Conservation (phyloP, 2,113 vertebrate species). For the Nestor notabilis region DNA sequence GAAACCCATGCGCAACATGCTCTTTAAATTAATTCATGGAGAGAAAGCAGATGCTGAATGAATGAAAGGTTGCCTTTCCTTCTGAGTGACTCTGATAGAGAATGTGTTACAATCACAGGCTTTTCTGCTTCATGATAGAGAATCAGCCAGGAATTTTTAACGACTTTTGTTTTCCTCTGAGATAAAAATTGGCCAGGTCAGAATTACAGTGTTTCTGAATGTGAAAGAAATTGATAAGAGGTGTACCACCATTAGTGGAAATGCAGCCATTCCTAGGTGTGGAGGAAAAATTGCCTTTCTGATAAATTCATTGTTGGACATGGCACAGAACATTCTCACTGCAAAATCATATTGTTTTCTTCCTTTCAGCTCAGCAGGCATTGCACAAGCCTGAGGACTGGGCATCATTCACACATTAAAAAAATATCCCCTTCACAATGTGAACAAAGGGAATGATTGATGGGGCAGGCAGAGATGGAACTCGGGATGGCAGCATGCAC, state of each 20-base stretch:
- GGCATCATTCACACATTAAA: not conserved
- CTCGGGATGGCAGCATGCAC: not conserved
- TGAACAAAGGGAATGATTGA: not conserved
- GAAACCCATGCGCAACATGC: not conserved
- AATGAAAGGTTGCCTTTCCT: conserved; percentile 36
- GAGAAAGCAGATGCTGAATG: conserved; percentile 59
- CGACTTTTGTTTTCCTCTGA: not conserved
- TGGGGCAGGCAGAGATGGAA: not conserved
- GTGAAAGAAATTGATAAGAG: not conserved
- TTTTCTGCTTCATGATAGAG: not conserved
- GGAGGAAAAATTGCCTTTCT: conserved; percentile 10
- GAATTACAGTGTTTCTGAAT: not conserved
- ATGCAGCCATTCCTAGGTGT: not conserved
- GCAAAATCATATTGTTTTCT: conserved; percentile 2
- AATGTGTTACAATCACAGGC: not conserved
- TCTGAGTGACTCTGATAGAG: conserved; percentile 24
- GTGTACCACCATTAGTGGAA: not conserved
- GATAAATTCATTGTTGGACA: conserved; percentile 39
- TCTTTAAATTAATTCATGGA: conserved; percentile 56
- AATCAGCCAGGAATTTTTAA: not conserved
- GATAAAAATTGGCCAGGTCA: not conserved
- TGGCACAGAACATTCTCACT: not conserved
- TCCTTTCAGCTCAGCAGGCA: not conserved
- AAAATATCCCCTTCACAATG: not conserved
- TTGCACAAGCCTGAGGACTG: not conserved